phyloP scores from a whole-genome alignment of 2,797 vertebrate genomes.

The Poecilia picta region DNA sequence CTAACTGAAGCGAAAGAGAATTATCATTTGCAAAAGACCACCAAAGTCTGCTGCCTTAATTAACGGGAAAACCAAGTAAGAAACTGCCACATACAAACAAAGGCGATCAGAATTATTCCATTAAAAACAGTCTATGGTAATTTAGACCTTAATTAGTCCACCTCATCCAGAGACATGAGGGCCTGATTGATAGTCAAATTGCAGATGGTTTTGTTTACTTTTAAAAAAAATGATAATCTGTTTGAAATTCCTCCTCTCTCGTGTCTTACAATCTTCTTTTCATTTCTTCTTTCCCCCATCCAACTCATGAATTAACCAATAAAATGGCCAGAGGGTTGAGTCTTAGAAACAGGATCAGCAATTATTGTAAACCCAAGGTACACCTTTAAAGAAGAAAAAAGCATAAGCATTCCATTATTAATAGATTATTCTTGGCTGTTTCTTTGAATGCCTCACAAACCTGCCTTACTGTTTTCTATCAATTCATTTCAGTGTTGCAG shows the following conservation, averaged over 20 bases:
- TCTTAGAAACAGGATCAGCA: conserved; percentile 67
- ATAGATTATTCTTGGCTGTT: neutral
- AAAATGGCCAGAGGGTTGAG: conserved; percentile 63
- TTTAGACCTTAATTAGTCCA: conserved; percentile 75
- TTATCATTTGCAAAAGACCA: conserved; percentile 56
- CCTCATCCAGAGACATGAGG: conserved; percentile 62
- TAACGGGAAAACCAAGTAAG: conserved; percentile 69
- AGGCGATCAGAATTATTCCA: conserved; percentile 75
- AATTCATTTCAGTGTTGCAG: conserved; percentile 1
- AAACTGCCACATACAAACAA: conserved; percentile 66
- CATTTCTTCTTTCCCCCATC: conserved; percentile 35
- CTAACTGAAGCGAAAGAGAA: conserved; percentile 42
- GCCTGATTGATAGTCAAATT: conserved; percentile 76
- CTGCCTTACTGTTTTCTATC: neutral
- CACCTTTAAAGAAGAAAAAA: conserved; percentile 31
- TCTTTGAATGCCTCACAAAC: conserved; percentile 1
- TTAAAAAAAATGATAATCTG: conserved; percentile 60
- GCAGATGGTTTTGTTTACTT: conserved; percentile 72
- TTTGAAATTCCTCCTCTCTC: conserved; percentile 64
- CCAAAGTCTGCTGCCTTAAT: conserved; percentile 62
- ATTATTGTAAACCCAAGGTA: conserved; percentile 65
- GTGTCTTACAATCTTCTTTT: conserved; percentile 53
- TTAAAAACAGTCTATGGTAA: conserved; percentile 79
- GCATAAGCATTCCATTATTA: conserved; percentile 21
- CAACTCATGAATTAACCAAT: conserved; percentile 75